Evolutionary conservation across 1,140 invertebrate species (phyloP).

Genomic region (Halesus radiatus): DNA sequence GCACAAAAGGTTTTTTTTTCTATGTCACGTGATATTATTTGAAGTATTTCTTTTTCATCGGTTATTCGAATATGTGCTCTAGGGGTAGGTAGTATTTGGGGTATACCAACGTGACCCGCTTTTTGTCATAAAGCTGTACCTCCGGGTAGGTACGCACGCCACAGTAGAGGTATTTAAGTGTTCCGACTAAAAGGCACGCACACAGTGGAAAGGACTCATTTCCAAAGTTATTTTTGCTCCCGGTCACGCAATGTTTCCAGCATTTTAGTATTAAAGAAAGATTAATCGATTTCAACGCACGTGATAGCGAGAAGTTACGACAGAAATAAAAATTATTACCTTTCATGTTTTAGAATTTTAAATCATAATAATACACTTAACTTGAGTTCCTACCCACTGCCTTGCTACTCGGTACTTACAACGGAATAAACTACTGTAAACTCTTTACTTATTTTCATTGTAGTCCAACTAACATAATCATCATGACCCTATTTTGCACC

Average conservation of each 20-base stretch:
- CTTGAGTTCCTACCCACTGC: no score
- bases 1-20: slow-evolving; percentile 26
- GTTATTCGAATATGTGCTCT: not conserved
- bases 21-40: slow-evolving; percentile 18
- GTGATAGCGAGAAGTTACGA: not conserved
- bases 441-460: no score
- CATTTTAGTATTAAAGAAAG: slow-evolving; percentile 1
- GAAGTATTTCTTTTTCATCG: no score
- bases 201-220: slow-evolving; percentile 3
- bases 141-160: not conserved
- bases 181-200: not conserved
- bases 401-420: no score
- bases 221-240: slow-evolving; percentile 16
- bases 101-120: not conserved
- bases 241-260: slow-evolving; percentile 2
- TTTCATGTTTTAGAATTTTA: no score
- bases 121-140: slow-evolving; percentile 4
- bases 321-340: no score
- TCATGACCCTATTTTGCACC: no score
- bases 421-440: no score
- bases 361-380: no score
- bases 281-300: slow-evolving; percentile 10
- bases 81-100: not conserved
- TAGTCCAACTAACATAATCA: no score
- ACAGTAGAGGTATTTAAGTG: not conserved